A percentile compares a stretch with the other conserved stretches of the same genome.
These are phyloP conservation scores for Dryobota labecula DNA, from an alignment of 2,888 invertebrate genomes.

Conservation along the genomic window DNA sequence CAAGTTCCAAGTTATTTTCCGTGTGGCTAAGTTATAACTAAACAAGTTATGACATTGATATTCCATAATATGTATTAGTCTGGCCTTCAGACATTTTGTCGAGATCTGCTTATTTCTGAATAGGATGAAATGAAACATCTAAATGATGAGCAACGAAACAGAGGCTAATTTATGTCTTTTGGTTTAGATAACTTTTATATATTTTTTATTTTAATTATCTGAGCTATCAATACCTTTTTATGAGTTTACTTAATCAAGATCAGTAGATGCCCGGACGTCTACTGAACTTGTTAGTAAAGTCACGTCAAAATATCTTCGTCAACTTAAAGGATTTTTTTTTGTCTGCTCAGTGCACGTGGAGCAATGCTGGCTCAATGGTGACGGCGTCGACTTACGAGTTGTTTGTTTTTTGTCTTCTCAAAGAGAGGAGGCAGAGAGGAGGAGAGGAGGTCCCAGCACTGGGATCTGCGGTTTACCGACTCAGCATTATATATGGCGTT, in stretches of 20 bases:
- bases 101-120: constrained; percentile 24
- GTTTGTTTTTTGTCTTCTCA: too few relatives aligned
- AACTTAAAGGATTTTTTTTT: too few relatives aligned
- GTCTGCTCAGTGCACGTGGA: too few relatives aligned
- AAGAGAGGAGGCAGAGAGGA: too few relatives aligned
- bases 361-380: too few relatives aligned
- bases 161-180: constrained; percentile 34
- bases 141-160: constrained; percentile 28
- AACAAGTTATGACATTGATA: constrained; percentile 34
- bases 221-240: constrained; percentile 5
- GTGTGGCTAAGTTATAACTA: constrained; percentile 28
- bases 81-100: constrained; percentile 47
- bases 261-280: too few relatives aligned
- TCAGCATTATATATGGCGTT: too few relatives aligned
- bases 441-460: too few relatives aligned
- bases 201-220: constrained; percentile 11
- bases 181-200: neutral
- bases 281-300: too few relatives aligned
- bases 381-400: too few relatives aligned
- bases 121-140: constrained; percentile 18
- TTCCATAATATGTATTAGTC: constrained; percentile 18
- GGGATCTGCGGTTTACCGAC: too few relatives aligned
- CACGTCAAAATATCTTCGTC: too few relatives aligned
- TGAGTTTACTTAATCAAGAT: neutral
- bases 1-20: constrained; percentile 24